Evolutionary conservation across 2,113 vertebrate species (phyloP).

Genomic region (Anser brachyrhynchus): DNA sequence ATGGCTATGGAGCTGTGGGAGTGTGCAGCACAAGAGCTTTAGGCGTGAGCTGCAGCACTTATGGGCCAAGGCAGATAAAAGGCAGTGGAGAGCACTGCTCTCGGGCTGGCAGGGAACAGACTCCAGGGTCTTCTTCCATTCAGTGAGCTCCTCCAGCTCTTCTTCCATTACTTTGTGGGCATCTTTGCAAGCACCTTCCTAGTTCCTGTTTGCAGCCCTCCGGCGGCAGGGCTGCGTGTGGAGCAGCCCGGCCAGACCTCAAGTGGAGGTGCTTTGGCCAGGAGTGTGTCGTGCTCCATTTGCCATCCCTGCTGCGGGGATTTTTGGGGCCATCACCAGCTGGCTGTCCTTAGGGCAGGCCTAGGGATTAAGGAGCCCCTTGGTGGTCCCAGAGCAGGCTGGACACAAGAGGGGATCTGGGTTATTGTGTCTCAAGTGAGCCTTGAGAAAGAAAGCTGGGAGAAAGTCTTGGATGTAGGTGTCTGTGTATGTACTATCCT

Average conservation of each 20-base stretch:
- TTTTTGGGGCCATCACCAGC: not conserved
- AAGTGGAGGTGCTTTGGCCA: not conserved
- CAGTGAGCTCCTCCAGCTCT: not conserved
- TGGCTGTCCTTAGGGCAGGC: not conserved
- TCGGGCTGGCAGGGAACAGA: too few species aligned
- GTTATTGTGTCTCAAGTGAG: not conserved
- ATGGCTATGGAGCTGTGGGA: not conserved
- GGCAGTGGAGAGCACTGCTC: not conserved
- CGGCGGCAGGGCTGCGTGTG: not conserved
- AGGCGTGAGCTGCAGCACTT: not conserved
- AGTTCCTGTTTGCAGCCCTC: fast-evolving
- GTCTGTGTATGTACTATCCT: not conserved
- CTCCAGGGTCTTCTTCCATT: not conserved
- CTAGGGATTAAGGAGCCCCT: not conserved
- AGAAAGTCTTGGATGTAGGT: fast-evolving
- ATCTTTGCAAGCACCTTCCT: not conserved
- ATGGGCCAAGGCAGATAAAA: not conserved
- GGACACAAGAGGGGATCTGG: not conserved
- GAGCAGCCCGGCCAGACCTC: not conserved
- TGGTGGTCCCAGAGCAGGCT: not conserved
- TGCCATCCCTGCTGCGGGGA: not conserved
- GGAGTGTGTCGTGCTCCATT: not conserved
- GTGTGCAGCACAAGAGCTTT: not conserved
- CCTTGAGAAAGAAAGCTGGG: not conserved
- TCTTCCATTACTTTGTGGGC: not conserved